Percentiles rank a stretch among this genome's conserved stretches.
Conservation (phyloP, 2,888 invertebrate genomes). For the Euplexia lucipara region DNA sequence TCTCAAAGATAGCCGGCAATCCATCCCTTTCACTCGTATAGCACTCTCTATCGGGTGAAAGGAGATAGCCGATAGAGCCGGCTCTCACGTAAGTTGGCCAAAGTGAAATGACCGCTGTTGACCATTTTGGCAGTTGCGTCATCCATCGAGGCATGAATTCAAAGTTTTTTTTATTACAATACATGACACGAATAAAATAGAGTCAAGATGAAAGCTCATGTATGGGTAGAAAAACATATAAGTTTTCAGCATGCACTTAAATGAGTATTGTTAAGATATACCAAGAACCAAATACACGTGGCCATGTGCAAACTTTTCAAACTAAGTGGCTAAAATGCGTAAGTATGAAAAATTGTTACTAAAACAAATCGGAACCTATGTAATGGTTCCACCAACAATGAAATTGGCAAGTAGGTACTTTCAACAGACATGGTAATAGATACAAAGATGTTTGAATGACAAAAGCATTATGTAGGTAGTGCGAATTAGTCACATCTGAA, state of each 20-base stretch:
- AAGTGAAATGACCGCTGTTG: constrained; percentile 90
- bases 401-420: not conserved
- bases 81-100: constrained; percentile 88
- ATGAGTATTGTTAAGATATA: not conserved
- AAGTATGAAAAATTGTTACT: not conserved
- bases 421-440: constrained; percentile 12
- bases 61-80: constrained; percentile 74
- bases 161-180: constrained; percentile 73
- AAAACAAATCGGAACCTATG: not conserved
- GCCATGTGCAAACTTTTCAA: not conserved
- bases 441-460: constrained; percentile 28
- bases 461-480: constrained; percentile 49
- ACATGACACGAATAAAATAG: constrained; percentile 71
- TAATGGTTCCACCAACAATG: constrained; percentile 1
- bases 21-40: constrained; percentile 70
- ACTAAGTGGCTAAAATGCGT: not conserved
- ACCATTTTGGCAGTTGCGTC: constrained; percentile 89
- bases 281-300: not conserved
- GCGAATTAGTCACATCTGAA: constrained; percentile 55
- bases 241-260: not conserved
- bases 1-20: constrained; percentile 61
- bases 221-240: constrained; percentile 4
- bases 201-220: constrained; percentile 50
- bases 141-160: constrained; percentile 82
- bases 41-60: constrained; percentile 67